Base-by-base conservation (phyloP, 2,113 vertebrate genomes). In the Poicephalus gulielmi region DNA sequence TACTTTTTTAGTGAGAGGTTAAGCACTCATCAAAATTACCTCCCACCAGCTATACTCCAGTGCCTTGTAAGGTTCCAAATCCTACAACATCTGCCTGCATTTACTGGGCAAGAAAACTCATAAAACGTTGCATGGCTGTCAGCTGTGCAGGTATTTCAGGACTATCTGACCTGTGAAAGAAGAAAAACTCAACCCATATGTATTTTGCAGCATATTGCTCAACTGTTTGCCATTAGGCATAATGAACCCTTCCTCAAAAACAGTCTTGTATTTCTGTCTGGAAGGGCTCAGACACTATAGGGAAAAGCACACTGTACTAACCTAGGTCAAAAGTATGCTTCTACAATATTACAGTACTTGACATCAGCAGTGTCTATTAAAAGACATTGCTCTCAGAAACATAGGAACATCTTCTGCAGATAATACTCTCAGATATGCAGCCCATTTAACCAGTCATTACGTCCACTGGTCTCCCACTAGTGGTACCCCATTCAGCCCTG, bases 1-100 rank as follows among this genome's bases (percentile, higher is more conserved):
- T 96, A 97, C 97, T 97, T 96, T 97, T 96, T 96, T 94, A 96
- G 80, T 84, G 80, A 91, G 95, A 96, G 97, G 97, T 98, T 96
- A 98, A 98, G 94, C 76, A 92, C 95, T 95, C 87, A 41, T 94
- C 92, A 80, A 37, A 94, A 93, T 81, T 96, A 97, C 97, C 97
- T 96, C 95, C 96, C 95, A 87, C n/a, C 46, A 93, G 96, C 79
- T 86, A 96, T 91, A 94, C 93, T 94, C 63, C 19, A 70, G 94
- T 44, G 91, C 93, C 93, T 97, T 82, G 28, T 86, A 94, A 95
- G 96, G 83, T 88, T 97, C 93, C 94, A 97, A 95, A 97, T 88
- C 88, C 95, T 88, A 46, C 83, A 95, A 97, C 93, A 92, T 97
- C 97, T 96, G 95, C 92, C 97, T 46, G 46, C 87, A 83, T 82